Percentiles rank a stretch among this genome's conserved stretches.
phyloP scores from a whole-genome alignment of 2,797 vertebrate species.

The Anguilla megastoma region DNA sequence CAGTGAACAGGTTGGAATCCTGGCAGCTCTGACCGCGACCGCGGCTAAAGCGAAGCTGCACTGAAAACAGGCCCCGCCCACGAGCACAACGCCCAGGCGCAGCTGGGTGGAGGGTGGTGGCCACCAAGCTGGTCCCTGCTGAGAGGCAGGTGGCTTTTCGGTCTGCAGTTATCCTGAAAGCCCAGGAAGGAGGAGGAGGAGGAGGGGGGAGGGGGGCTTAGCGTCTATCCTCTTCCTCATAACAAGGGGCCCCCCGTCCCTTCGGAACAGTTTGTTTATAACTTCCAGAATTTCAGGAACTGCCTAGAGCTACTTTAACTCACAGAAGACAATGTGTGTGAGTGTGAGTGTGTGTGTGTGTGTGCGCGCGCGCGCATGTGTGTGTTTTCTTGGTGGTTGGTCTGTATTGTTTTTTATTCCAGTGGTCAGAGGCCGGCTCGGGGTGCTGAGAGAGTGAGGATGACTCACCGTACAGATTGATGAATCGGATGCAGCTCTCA shows the following conservation, averaged over 20 bases:
- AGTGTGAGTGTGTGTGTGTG: too few species aligned
- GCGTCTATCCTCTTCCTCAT: not conserved
- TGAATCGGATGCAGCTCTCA: slow-evolving; percentile 97
- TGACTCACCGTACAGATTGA: slow-evolving; percentile 92
- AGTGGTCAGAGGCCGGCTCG: not conserved
- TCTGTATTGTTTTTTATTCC: not conserved
- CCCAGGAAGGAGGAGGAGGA: not conserved
- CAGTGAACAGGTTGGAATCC: not conserved
- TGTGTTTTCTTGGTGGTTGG: not conserved
- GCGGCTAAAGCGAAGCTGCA: not conserved
- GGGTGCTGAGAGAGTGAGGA: not conserved
- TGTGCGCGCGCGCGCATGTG: too few species aligned
- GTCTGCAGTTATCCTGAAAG: not conserved
- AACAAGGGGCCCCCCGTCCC: not conserved
- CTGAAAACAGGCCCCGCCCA: not conserved
- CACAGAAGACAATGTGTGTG: not conserved
- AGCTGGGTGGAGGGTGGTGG: not conserved
- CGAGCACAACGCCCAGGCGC: not conserved
- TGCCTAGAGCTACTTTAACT: not conserved
- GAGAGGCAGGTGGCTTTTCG: not conserved
- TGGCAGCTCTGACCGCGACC: not conserved
- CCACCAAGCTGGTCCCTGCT: not conserved
- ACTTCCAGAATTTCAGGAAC: not conserved
- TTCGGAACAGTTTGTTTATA: not conserved
- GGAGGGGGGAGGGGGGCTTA: not conserved